Conservation (phyloP, 2,797 vertebrate species). For the Nasua narica region DNA sequence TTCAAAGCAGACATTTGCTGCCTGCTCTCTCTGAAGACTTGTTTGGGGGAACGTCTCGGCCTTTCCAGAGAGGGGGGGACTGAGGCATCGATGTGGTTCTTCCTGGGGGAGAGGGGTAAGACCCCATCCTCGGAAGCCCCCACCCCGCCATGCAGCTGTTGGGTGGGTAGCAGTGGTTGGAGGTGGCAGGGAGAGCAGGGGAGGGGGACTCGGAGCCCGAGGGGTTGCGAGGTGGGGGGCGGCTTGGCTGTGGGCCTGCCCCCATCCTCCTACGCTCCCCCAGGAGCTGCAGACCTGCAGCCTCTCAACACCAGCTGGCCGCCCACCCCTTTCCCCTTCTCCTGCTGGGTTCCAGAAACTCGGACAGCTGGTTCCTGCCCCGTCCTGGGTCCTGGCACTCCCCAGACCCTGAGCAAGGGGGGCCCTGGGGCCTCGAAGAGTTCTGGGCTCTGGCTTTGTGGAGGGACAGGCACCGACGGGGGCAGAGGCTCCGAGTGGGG, state of each 20-base stretch:
- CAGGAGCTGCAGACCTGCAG: background rate
- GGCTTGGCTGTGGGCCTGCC: background rate
- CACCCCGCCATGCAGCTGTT: background rate
- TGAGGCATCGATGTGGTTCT: background rate
- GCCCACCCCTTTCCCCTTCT: background rate
- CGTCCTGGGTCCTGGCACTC: background rate
- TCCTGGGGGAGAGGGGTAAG: background rate
- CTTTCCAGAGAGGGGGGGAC: background rate
- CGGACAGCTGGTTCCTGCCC: background rate
- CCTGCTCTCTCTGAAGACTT: background rate
- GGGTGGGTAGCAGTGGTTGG: constrained; percentile 54
- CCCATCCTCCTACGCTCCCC: accelerated
- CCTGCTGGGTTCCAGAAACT: background rate
- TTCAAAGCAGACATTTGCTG: background rate
- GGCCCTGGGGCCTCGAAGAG: background rate
- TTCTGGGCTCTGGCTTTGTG: background rate
- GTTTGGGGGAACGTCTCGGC: background rate
- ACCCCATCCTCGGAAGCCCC: background rate
- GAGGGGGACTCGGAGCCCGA: background rate
- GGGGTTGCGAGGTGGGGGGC: background rate
- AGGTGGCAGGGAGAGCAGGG: background rate
- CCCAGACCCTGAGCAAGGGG: background rate
- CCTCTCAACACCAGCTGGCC: constrained; percentile 52
- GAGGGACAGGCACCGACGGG: background rate
- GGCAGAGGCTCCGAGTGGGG: background rate